A percentile compares a stretch with the other conserved stretches of the same genome.
phyloP scores from a whole-genome alignment of 2,888 invertebrate genomes.

The Heliconius charithonia region DNA sequence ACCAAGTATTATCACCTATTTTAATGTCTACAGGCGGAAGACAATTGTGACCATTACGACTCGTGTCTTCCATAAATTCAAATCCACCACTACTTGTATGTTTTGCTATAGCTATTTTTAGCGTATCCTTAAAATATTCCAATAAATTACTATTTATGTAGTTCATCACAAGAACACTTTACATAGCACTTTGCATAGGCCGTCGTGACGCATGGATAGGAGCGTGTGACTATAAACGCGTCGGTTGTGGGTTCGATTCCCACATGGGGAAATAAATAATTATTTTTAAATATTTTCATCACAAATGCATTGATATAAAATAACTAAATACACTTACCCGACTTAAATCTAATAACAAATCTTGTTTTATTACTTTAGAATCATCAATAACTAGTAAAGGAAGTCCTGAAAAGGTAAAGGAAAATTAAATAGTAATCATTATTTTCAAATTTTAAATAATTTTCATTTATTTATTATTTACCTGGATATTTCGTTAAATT shows the following conservation, averaged over 20 bases:
- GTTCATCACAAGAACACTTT: background rate
- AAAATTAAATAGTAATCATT: background rate
- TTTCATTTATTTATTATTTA: constrained; percentile 44
- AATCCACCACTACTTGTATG: constrained; percentile 60
- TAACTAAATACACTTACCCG: constrained; percentile 32
- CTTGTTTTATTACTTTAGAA: constrained; percentile 20
- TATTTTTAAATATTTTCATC: too few relatives aligned
- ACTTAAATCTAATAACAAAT: constrained; percentile 30
- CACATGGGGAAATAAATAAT: too few relatives aligned
- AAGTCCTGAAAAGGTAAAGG: constrained; percentile 27
- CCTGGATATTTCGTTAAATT: constrained; percentile 60
- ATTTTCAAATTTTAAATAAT: background rate
- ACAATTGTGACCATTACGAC: constrained; percentile 35
- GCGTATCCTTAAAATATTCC: constrained; percentile 52
- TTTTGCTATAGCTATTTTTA: constrained; percentile 55
- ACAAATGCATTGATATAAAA: too few relatives aligned
- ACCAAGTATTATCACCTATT: constrained; percentile 65
- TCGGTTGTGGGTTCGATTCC: too few relatives aligned
- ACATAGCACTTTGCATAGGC: too few relatives aligned
- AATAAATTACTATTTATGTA: background rate
- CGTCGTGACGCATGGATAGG: too few relatives aligned
- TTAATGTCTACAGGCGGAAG: constrained; percentile 55
- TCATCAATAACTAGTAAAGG: constrained; percentile 37
- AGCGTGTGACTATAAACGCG: too few relatives aligned
- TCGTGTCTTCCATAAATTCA: constrained; percentile 51